phyloP scores from a whole-genome alignment of 2,113 vertebrate genomes.

The Brachirus orientalis region DNA sequence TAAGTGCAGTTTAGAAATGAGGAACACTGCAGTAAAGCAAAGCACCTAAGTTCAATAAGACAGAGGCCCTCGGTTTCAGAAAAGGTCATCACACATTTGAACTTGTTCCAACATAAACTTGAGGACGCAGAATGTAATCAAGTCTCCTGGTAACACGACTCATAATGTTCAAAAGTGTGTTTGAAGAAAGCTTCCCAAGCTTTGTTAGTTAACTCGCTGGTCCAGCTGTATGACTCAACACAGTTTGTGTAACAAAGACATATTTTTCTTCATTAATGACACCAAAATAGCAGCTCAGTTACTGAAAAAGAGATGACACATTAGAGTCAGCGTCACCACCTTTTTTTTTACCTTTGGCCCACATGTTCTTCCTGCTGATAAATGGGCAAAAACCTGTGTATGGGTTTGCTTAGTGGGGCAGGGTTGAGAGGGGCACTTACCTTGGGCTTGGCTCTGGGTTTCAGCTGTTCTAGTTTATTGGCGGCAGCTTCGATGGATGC shows the following conservation, averaged over 20 bases:
- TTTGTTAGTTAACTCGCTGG: constrained; percentile 37
- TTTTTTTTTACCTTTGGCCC: constrained; percentile 49
- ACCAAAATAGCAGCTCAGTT: constrained; percentile 28
- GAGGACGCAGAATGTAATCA: constrained; percentile 56
- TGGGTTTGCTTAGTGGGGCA: constrained; percentile 42
- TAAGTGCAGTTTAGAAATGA: constrained; percentile 53
- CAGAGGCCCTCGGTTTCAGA: constrained; percentile 41
- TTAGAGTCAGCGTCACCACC: constrained; percentile 64
- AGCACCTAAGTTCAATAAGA: constrained; percentile 66
- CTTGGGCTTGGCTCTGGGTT: constrained; percentile 97
- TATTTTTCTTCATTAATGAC: constrained; percentile 32
- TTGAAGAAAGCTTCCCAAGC: constrained; percentile 59
- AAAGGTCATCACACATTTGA: constrained; percentile 62
- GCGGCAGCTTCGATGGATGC: constrained; percentile 98
- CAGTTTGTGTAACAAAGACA: constrained; percentile 2
- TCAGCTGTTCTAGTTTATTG: constrained; percentile 98
- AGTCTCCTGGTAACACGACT: constrained; percentile 65
- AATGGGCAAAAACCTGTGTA: constrained; percentile 45
- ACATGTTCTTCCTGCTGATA: constrained; percentile 47
- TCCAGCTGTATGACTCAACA: constrained; percentile 46
- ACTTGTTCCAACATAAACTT: constrained; percentile 66
- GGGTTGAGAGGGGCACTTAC: constrained; percentile 73
- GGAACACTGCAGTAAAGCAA: constrained; percentile 56
- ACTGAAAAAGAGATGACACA: constrained; percentile 47
- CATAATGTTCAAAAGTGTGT: constrained; percentile 45